Base-by-base conservation (phyloP, 37 sponge, comb jelly and placozoan species). In the Diacarnus erythraeanus region DNA sequence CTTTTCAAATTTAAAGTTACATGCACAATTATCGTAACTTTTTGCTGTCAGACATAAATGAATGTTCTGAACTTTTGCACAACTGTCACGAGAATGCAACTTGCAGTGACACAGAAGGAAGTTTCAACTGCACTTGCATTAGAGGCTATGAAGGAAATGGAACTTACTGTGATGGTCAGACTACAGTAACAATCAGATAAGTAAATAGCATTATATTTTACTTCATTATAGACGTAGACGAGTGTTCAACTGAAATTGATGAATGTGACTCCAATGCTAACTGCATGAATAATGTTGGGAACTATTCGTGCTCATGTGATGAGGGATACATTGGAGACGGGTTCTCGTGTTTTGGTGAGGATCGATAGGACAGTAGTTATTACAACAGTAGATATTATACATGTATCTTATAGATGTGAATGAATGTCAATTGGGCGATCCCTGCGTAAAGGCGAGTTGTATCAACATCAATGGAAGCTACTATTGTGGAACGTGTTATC, bases 271-370 rank as follows among this genome's bases (percentile, higher is more conserved):
- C 34, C 34, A 33, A 36, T 37, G 31, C 69, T 30, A 20, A 36
- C 38, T 80, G 80, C 44, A 69, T 41, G 1, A 80, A 57, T 27
- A 54, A 22, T 42, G n/a, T 57, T 77, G 85, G 85, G 2, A 65
- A n/a, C 23, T 59, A 31, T 6, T 1, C 37, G 3, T 82, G 83
- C 64, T 22, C n/a, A 26, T 82, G 83, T 38, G 1, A 35, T 20
- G 33, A 57, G 27, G 83, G 83, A 26, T 82, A 82, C 35, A 29
- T 5, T 26, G 31, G 42, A 2, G 60, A 80, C 70, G 81, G 74
- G 17, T 47, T 6, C 25, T 44, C 74, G 26, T n/a, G 74, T 41
- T 25, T 27, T 25, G 27, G 74, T 73, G 74, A 47, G 51, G 12
- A 47, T n/a, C n/a, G n/a, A n/a, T 47, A 47, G 6, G 12, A 47